Conservation (phyloP, 2,113 vertebrate genomes). For the Oenanthe oenanthe region DNA sequence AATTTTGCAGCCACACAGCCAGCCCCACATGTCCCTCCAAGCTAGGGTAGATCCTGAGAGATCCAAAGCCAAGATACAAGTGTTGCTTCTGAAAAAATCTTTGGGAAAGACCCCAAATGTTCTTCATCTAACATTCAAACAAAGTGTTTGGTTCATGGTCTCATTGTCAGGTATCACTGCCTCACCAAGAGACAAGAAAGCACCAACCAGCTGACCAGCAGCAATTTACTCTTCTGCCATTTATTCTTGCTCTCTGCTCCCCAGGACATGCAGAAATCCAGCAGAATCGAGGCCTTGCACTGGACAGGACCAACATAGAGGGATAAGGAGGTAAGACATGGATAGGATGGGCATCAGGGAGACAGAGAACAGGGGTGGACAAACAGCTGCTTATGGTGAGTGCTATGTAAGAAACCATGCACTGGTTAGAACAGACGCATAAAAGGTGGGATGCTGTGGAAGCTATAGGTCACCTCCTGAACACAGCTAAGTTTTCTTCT, state of each 20-base stretch:
- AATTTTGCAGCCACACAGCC: background rate
- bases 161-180: background rate
- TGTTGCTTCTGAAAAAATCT: background rate
- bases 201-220: background rate
- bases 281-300: background rate
- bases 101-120: background rate
- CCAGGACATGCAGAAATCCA: background rate
- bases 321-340: background rate
- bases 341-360: background rate
- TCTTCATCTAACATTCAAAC: background rate
- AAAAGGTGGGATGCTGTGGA: background rate
- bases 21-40: background rate
- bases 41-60: background rate
- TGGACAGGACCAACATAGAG: background rate
- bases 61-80: background rate
- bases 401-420: rapidly evolving
- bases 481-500: background rate
- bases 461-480: background rate
- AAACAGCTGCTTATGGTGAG: background rate
- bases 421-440: background rate
- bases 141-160: background rate
- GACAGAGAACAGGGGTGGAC: background rate
- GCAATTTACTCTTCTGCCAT: background rate
- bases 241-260: background rate
- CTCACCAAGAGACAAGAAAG: background rate